phyloP scores from a whole-genome alignment of 2,888 invertebrate species.

The Scaptomyza flava region DNA sequence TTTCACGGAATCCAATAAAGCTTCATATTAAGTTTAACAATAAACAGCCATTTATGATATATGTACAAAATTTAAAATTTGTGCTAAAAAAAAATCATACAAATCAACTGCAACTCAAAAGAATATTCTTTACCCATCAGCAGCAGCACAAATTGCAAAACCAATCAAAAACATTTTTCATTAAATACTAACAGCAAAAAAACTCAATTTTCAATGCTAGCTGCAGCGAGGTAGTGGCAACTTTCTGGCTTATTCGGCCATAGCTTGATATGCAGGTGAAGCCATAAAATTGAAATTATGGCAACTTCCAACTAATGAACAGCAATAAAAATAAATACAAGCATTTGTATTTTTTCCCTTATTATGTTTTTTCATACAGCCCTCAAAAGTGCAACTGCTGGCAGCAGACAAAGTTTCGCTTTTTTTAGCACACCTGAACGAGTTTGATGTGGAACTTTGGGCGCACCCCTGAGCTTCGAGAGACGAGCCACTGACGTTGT shows the following conservation, averaged over 20 bases:
- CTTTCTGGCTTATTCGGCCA: slow-evolving; percentile 30
- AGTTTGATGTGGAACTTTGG: slow-evolving; percentile 45
- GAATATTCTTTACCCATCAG: slow-evolving; percentile 3
- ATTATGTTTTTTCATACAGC: neutral
- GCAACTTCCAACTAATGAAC: slow-evolving; percentile 73
- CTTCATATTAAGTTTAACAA: neutral
- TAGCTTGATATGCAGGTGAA: slow-evolving; percentile 41
- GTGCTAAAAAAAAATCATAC: too few species aligned
- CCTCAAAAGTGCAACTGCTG: slow-evolving; percentile 23
- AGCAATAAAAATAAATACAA: slow-evolving; percentile 75
- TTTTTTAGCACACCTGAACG: slow-evolving; percentile 66
- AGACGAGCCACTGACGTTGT: slow-evolving; percentile 12
- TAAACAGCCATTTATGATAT: neutral
- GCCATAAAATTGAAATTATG: slow-evolving; percentile 72
- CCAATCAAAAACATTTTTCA: slow-evolving; percentile 30
- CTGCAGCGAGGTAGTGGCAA: slow-evolving; percentile 3
- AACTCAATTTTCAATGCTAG: neutral
- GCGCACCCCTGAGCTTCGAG: slow-evolving; percentile 18
- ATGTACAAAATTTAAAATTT: neutral
- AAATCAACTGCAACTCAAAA: neutral
- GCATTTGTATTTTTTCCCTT: neutral
- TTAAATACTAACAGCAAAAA: slow-evolving; percentile 4
- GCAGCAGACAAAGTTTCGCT: slow-evolving; percentile 60
- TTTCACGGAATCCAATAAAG: too few species aligned
- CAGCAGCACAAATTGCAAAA: slow-evolving; percentile 11